phyloP scores from a whole-genome alignment of 2,888 invertebrate genomes.

The Fragum fragum region DNA sequence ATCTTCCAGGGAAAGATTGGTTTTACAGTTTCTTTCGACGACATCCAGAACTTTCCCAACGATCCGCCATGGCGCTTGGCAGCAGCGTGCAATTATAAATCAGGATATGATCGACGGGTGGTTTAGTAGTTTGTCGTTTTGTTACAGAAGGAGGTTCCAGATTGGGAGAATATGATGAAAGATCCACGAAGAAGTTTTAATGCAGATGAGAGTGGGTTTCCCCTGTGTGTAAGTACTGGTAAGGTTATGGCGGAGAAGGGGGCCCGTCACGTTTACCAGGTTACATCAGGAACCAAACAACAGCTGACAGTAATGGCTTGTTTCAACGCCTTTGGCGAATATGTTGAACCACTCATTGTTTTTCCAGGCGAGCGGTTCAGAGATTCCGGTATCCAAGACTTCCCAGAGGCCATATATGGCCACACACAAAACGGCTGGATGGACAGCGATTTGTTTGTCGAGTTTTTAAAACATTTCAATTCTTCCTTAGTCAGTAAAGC shows the following conservation, averaged over 20 bases:
- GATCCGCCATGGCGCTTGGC: constrained; percentile 31
- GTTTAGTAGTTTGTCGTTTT: constrained; percentile 5
- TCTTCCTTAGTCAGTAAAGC: not conserved
- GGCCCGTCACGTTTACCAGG: constrained; percentile 31
- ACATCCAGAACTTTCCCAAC: constrained; percentile 11
- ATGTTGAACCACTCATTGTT: constrained; percentile 44
- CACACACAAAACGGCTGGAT: constrained; percentile 51
- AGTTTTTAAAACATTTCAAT: constrained; percentile 33
- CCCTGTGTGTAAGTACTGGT: constrained; percentile 20
- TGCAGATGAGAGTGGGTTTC: constrained; percentile 45
- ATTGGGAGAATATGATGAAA: constrained; percentile 19
- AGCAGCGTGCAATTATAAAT: constrained; percentile 38
- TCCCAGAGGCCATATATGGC: constrained; percentile 43
- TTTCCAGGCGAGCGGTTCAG: constrained; percentile 55
- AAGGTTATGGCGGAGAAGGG: constrained; percentile 39
- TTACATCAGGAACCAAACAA: constrained; percentile 30
- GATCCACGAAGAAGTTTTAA: constrained; percentile 35
- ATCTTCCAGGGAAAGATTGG: constrained; percentile 37
- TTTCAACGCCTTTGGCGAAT: constrained; percentile 53
- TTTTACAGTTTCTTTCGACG: constrained; percentile 17
- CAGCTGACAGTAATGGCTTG: constrained; percentile 64
- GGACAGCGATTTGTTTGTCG: constrained; percentile 45
- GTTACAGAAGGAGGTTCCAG: constrained; percentile 38
- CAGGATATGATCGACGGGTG: constrained; percentile 41
- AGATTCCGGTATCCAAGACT: constrained; percentile 35